Conservation (phyloP, 2,113 vertebrate species). For the Salminus brasiliensis region DNA sequence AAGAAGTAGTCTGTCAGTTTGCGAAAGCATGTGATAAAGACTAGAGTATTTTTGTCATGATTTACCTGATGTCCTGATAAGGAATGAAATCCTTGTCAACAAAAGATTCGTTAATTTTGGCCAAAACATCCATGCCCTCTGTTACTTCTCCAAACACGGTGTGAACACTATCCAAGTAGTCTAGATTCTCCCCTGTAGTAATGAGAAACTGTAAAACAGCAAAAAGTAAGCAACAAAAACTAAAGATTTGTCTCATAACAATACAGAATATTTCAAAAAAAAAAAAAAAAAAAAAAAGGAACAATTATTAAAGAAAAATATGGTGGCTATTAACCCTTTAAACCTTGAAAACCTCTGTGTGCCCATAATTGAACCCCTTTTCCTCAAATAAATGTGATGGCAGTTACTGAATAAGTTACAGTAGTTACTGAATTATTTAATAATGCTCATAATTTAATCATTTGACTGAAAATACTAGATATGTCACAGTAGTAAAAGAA, state of each 20-base stretch:
- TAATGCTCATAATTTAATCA: too few species aligned
- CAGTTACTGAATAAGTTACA: too few species aligned
- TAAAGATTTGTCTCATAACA: background rate
- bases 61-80: conserved; percentile 94
- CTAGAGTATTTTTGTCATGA: background rate
- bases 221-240: background rate
- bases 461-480: too few species aligned
- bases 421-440: too few species aligned
- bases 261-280: background rate
- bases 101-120: conserved; percentile 92
- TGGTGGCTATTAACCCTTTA: too few species aligned
- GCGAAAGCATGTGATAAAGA: background rate
- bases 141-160: conserved; percentile 97
- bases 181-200: conserved; percentile 89
- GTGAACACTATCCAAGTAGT: conserved; percentile 94
- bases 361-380: too few species aligned
- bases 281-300: too few species aligned
- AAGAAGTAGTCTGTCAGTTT: too few species aligned
- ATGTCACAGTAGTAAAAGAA: too few species aligned
- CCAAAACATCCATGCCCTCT: conserved; percentile 91
- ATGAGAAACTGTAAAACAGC: conserved; percentile 87
- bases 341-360: too few species aligned
- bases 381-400: too few species aligned
- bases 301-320: too few species aligned
- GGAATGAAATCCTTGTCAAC: conserved; percentile 95